Evolutionary conservation across 2,888 invertebrate species (phyloP).

Genomic region (Uloborus plumipes): DNA sequence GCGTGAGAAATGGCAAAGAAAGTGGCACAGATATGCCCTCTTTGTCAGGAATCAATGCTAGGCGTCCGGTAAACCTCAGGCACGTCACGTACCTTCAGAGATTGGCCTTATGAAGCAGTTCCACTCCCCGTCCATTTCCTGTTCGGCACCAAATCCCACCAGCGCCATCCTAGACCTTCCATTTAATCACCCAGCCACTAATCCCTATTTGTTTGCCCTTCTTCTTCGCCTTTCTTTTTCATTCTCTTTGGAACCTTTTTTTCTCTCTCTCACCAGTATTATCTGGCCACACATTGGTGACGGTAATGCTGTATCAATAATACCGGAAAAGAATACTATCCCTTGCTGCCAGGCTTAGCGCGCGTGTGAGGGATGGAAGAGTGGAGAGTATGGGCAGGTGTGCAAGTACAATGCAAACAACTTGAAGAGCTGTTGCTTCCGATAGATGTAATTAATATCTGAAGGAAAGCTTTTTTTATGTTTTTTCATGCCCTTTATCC

Average conservation of each 20-base stretch:
- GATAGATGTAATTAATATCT: too few species aligned
- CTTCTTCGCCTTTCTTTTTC: slow-evolving; percentile 16
- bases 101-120: slow-evolving; percentile 47
- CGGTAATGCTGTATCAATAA: slow-evolving; percentile 9
- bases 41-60: slow-evolving; percentile 29
- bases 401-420: too few species aligned
- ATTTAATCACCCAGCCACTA: slow-evolving; percentile 59
- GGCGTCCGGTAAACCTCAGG: slow-evolving; percentile 15
- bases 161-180: slow-evolving; percentile 30
- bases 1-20: too few species aligned
- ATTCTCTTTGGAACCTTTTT: slow-evolving; percentile 45
- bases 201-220: slow-evolving; percentile 59
- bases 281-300: neutral
- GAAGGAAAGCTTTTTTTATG: too few species aligned
- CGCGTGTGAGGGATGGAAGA: too few species aligned
- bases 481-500: too few species aligned
- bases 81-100: slow-evolving; percentile 46
- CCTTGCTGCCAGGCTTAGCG: neutral
- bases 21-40: neutral
- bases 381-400: too few species aligned
- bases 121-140: slow-evolving; percentile 53
- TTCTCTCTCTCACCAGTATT: slow-evolving; percentile 32
- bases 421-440: too few species aligned
- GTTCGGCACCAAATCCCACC: slow-evolving; percentile 29
- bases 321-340: neutral